phyloP scores from a whole-genome alignment of 2,888 invertebrate species.

The Drosophila vallismaia region DNA sequence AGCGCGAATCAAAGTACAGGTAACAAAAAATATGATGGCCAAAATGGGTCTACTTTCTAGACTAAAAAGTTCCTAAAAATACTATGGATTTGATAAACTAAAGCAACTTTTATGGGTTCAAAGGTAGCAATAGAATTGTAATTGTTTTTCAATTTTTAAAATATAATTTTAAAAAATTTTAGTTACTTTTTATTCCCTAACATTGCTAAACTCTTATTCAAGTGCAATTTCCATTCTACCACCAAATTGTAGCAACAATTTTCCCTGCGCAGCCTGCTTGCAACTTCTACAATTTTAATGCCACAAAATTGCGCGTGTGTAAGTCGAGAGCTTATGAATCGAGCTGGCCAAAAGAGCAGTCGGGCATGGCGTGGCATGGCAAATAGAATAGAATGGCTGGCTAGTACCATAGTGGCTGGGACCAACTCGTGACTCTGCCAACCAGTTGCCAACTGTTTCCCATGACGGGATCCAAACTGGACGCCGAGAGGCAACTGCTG shows the following conservation, averaged over 20 bases:
- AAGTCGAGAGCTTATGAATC: slow-evolving; percentile 42
- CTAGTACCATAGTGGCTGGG: slow-evolving; percentile 16
- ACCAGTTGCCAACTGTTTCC: slow-evolving; percentile 50
- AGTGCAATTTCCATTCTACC: background rate
- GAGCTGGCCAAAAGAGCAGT: slow-evolving; percentile 20
- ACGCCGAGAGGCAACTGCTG: slow-evolving; percentile 26
- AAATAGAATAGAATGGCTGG: slow-evolving; percentile 55
- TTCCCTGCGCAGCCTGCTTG: background rate
- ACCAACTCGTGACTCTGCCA: slow-evolving; percentile 71
- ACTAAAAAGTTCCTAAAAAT: background rate
- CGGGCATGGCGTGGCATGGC: slow-evolving; percentile 43
- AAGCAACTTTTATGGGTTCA: too few species aligned
- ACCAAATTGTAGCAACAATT: slow-evolving; percentile 1
- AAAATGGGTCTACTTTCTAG: background rate
- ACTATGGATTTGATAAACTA: too few species aligned
- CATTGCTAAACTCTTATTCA: background rate
- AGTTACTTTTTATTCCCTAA: too few species aligned
- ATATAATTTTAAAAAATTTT: too few species aligned
- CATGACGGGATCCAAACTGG: slow-evolving; percentile 45
- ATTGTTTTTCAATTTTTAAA: too few species aligned
- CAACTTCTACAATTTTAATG: slow-evolving; percentile 41
- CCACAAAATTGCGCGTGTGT: slow-evolving; percentile 70
- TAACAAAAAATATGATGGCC: slow-evolving; percentile 14
- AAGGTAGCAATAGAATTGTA: too few species aligned
- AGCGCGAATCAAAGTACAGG: slow-evolving; percentile 22